Evolutionary conservation across 2,888 invertebrate species (phyloP), one percentile per base, ranked within the genome.

Genomic region (Epistrophella euchroma): DNA sequence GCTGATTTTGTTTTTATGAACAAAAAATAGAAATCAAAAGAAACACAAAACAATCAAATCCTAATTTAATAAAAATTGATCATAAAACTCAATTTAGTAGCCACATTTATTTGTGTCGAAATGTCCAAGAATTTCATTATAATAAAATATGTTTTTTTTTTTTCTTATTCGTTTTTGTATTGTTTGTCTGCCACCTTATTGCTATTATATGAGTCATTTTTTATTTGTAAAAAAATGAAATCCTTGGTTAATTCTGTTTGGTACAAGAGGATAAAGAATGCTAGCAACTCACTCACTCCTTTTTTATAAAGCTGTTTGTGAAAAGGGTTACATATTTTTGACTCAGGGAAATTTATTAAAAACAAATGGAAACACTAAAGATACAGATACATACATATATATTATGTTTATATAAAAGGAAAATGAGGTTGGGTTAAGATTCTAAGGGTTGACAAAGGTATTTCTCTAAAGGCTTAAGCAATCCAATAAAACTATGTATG

Each of bases 31-130:
- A 55, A 55, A 55, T 28, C 28, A 55, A 55, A n/a, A 55, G 11
- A 22, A 15, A 32, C 37, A 37, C 58, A 58, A 22, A 58, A 22
- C 37, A 58, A 58, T 58, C 58, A 58, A 58, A 58, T 58, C 13
- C 32, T 6, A 22, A 58, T 58, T 58, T 19, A 58, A 58, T 58
- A 58, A 58, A 58, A 58, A 58, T 37, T 19, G 58, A 37, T 15
- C 13, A 58, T 58, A 37, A 56, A 58, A 58, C 58, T 58, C 58
- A 37, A 58, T 58, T 58, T 37, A 19, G 13, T 58, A 15, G 4
- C 13, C 19, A 37, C 37, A 37, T 37, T 37, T 37, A 19, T 58
- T 11, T 19, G 35, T 1, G 22, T 37, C 15, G 19, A 58, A 37
- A 37, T 58, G 58, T 58, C 37, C 37, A 37, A 15, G 7, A 37